These are phyloP conservation scores for Lophochroa leadbeateri DNA, from an alignment of 2,113 vertebrate species.

Conservation along the genomic window DNA sequence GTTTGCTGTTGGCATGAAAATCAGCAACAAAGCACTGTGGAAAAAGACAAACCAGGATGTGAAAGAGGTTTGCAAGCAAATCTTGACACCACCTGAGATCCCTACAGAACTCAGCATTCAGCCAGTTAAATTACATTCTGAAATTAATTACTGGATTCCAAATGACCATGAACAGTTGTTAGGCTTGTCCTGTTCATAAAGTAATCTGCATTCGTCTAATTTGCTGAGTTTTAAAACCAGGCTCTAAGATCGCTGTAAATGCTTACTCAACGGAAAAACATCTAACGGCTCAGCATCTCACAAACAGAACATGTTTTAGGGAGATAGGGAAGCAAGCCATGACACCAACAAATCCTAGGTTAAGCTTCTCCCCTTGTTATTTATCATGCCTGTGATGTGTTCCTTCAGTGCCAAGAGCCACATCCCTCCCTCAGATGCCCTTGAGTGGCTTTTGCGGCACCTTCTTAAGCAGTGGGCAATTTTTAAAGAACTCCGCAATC, in stretches of 20 bases:
- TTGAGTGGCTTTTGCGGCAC: background rate
- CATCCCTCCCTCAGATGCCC: background rate
- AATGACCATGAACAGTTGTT: background rate
- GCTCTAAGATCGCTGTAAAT: constrained; percentile 40
- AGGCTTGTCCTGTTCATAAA: background rate
- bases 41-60: background rate
- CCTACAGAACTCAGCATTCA: background rate
- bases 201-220: constrained; percentile 19
- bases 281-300: constrained; percentile 55
- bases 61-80: background rate
- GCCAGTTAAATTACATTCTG: background rate
- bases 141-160: constrained; percentile 1
- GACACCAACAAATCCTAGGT: constrained; percentile 50
- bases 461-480: background rate
- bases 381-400: background rate
- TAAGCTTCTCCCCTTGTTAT: constrained; percentile 43
- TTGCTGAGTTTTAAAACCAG: constrained; percentile 40
- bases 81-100: background rate
- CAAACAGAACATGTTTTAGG: constrained; percentile 53
- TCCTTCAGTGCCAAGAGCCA: background rate
- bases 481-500: background rate
- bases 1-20: background rate
- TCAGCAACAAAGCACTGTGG: background rate
- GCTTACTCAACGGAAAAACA: constrained; percentile 10
- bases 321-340: constrained; percentile 60